Conservation (phyloP, 2,113 vertebrate genomes). For the Chionomys nivalis region DNA sequence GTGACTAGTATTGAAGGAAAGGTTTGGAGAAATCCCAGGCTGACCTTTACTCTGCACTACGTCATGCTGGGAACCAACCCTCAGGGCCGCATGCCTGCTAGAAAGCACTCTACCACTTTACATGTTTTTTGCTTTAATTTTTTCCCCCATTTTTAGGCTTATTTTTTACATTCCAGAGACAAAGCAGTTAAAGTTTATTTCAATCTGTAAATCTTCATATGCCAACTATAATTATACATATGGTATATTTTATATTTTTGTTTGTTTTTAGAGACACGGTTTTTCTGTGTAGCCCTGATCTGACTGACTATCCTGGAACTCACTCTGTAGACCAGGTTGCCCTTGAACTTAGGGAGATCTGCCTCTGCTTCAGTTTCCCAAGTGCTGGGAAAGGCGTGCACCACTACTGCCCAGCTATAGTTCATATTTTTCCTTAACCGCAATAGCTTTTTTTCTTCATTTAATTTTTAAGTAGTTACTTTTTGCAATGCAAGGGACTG, state of each 20-base stretch:
- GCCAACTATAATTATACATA: not conserved
- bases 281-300: not conserved
- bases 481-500: not conserved
- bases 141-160: not conserved
- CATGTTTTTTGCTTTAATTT: not conserved
- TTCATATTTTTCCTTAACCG: not conserved
- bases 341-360: not conserved
- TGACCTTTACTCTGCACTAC: not conserved
- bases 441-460: not conserved
- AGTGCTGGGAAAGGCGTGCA: not conserved
- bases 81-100: not conserved
- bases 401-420: not conserved
- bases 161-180: not conserved
- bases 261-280: not conserved
- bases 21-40: not conserved
- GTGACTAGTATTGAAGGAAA: not conserved
- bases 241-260: not conserved
- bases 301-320: not conserved
- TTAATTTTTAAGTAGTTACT: not conserved
- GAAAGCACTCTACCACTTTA: not conserved
- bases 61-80: not conserved
- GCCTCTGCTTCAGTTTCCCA: not conserved
- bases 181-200: not conserved
- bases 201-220: not conserved
- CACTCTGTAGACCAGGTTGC: not conserved